A percentile compares a stretch with the other conserved stretches of the same genome.
Evolutionary conservation across 2,797 vertebrate genomes (phyloP).

Genomic region (Sebastes vulpes): DNA sequence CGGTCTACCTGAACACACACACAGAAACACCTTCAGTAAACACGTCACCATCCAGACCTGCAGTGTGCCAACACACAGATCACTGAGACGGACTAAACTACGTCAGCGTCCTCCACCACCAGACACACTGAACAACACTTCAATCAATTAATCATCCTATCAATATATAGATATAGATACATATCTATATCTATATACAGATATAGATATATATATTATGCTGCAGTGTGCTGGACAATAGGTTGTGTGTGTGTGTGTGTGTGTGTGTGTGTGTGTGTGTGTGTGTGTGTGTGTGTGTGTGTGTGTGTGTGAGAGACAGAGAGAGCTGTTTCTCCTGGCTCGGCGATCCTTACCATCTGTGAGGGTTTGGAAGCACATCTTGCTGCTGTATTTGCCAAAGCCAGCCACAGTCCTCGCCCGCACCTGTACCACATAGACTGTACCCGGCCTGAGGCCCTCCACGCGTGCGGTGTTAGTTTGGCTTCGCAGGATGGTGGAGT

Average conservation of each 20-base stretch:
- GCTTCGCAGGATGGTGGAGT: constrained; percentile 94
- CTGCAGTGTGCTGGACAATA: background rate
- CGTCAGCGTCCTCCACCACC: background rate
- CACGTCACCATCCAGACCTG: background rate
- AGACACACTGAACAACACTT: background rate
- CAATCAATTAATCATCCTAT: background rate
- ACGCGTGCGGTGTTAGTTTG: constrained; percentile 95
- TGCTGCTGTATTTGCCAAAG: constrained; percentile 98
- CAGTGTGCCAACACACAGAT: too few relatives aligned
- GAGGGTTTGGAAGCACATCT: constrained; percentile 99
- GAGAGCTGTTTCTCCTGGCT: constrained; percentile 68
- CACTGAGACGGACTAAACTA: too few relatives aligned
- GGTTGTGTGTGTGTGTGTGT: background rate
- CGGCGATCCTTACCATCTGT: constrained; percentile 91
- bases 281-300: background rate
- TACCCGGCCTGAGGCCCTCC: constrained; percentile 91
- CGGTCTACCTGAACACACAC: background rate
- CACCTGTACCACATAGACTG: constrained; percentile 97
- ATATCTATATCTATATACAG: too few relatives aligned
- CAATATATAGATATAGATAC: background rate
- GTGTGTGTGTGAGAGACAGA: constrained; percentile 12
- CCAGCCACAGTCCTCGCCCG: constrained; percentile 95
- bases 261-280: constrained; percentile 1
- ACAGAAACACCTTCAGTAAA: background rate
- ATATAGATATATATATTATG: too few relatives aligned